Conservation (phyloP, 2,888 invertebrate species). For the Eupeodes luniger region DNA sequence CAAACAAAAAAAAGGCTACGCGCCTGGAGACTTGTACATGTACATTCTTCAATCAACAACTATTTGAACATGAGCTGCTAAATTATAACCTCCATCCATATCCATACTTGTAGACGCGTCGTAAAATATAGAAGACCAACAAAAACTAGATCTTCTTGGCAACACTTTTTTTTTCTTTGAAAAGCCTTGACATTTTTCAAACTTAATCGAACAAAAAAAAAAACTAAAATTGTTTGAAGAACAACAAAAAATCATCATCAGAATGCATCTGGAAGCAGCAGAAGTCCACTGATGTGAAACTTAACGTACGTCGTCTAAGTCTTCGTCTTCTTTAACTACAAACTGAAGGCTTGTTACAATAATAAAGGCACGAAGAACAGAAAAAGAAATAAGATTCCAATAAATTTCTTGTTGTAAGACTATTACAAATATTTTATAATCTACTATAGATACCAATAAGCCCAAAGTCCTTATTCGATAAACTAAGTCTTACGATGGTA, state of each 20-base stretch:
- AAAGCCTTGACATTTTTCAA: neutral
- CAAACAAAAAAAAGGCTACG: conserved; percentile 6
- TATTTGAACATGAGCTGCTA: conserved; percentile 28
- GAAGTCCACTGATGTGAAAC: conserved; percentile 22
- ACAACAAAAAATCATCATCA: conserved; percentile 5
- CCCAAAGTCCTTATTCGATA: conserved; percentile 72
- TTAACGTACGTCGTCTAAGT: neutral
- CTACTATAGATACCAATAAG: conserved; percentile 71
- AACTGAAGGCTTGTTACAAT: conserved; percentile 25
- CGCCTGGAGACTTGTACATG: conserved; percentile 44
- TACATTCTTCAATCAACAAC: conserved; percentile 48
- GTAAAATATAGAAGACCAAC: neutral
- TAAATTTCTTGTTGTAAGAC: conserved; percentile 70
- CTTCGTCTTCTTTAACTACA: conserved; percentile 2
- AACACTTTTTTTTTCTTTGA: conserved; percentile 22
- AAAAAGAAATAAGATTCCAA: conserved; percentile 42
- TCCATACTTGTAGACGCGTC: neutral
- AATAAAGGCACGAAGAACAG: neutral
- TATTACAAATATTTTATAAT: conserved; percentile 72
- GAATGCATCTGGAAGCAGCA: neutral
- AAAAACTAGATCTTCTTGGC: conserved; percentile 32
- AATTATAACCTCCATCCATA: conserved; percentile 13
- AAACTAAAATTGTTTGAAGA: neutral
- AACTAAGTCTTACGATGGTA: conserved; percentile 29
- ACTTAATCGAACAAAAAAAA: neutral